Base-by-base conservation (phyloP, 2,888 invertebrate genomes). In the Macaria notata region DNA sequence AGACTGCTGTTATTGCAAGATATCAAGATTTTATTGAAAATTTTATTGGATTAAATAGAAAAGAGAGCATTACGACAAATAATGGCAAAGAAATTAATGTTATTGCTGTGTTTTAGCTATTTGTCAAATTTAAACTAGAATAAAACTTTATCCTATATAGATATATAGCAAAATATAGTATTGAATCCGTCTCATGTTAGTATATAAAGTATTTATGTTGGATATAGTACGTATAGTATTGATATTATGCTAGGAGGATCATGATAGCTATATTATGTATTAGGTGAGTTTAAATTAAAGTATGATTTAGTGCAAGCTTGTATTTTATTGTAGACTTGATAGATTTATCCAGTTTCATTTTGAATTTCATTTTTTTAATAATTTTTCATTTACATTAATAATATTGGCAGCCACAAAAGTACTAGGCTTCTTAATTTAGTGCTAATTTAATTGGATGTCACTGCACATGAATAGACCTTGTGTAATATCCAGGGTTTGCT, bases 101-200 rank as follows among this genome's bases (percentile, higher is more conserved):
- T 53, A 38, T 51, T 59, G 44, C 54, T 48, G 49, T 55, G 46
- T 59, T 59, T 47, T 44, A 54, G 47, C 54, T 54, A 54, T 42
- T 47, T 46, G 36, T 38, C 8, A 33, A 46, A 53, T 44, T 6
- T 19, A 47, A 56, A 46, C 43, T 50, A 31, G 36, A 9, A 36
- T 47, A 45, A 33, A 31, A n/a, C n/a, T 49, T 42, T 50, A 51
- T 53, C 56, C 56, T 56, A 53, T 53, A 46, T 38, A 8, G 3
- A 41, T 29, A 45, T 19, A 44, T 59, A 54, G 41, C 30, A 33
- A 54, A 51, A 31, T 48, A 54, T 59, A 45, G 44, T 54, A 51
- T 54, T 38, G 45, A 61, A 58, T 68, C 68, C 66, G 66, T 68
- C 63, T 66, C 63, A 61, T 57, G 9, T 39, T 57, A 55, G 54